Evolutionary conservation across 2,797 vertebrate species (phyloP).

Genomic region (Salmo trutta): DNA sequence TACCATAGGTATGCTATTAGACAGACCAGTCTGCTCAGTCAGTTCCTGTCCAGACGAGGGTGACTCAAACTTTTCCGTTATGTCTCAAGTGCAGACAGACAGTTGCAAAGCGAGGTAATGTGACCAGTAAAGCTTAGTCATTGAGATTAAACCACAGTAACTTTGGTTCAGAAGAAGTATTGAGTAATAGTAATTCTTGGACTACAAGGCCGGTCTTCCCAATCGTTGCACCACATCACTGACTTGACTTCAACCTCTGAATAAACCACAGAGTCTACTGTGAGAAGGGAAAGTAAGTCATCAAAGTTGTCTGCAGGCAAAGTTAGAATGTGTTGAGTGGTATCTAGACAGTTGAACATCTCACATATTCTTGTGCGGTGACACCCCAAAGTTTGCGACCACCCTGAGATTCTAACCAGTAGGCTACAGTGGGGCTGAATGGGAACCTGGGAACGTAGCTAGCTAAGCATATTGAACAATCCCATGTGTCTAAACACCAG

Average conservation of each 20-base stretch:
- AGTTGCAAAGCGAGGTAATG: slow-evolving; percentile 44
- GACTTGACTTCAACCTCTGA: slow-evolving; percentile 54
- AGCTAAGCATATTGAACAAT: slow-evolving; percentile 15
- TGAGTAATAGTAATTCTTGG: slow-evolving; percentile 58
- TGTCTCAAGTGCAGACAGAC: slow-evolving; percentile 53
- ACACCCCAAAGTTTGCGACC: not conserved
- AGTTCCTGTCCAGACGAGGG: slow-evolving; percentile 72
- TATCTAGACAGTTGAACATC: not conserved
- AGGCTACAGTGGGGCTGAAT: not conserved
- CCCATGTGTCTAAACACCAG: slow-evolving; percentile 23
- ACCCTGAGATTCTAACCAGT: not conserved
- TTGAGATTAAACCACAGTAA: slow-evolving; percentile 65
- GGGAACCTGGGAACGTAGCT: slow-evolving; percentile 12
- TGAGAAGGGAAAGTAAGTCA: not conserved
- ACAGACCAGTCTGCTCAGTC: slow-evolving; percentile 60
- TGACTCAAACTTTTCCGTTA: slow-evolving; percentile 76
- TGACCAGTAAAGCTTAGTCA: slow-evolving; percentile 69
- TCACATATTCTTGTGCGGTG: not conserved
- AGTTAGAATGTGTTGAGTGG: not conserved
- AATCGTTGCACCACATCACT: slow-evolving; percentile 44
- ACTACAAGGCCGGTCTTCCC: slow-evolving; percentile 50
- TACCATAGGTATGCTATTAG: slow-evolving; percentile 60
- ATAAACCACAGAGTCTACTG: slow-evolving; percentile 52
- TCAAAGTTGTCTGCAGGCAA: not conserved
- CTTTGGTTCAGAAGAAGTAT: slow-evolving; percentile 50